Evolutionary conservation across 2,888 invertebrate genomes (phyloP), one percentile per base, ranked within the genome.

Genomic region (Drosophila silvestris): DNA sequence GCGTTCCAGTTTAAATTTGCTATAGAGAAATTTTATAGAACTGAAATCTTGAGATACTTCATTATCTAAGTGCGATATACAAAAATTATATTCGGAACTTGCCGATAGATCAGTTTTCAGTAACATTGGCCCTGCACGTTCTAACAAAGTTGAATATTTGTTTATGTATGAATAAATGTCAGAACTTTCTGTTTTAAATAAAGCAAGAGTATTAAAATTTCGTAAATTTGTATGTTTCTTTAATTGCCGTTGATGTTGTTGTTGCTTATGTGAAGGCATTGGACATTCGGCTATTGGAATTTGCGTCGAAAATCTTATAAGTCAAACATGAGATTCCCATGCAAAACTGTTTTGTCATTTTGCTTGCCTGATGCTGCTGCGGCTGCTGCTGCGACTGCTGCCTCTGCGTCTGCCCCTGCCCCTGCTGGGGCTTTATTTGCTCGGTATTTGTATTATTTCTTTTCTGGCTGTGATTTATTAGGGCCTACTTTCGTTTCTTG

Each of bases 241-340:
- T 16, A 33, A 37, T 52, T 64, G 22, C 22, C 26, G n/a, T 14
- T 50, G 26, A n/a, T 37, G 22, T 19, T 44, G 19, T 33, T 51
- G 41, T 56, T 70, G 30, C 22, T 30, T 59, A 12, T 72, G 22
- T 50, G 59, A 32, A 64, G n/a, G 52, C 56, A 56, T 47, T 63
- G 68, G 60, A 54, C 64, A 83, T 69, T 66, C 67, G 58, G 51
- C 50, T 61, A 52, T 47, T 61, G 82, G 87, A 78, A 89, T 84
- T 88, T 85, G 64, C 85, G 83, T 74, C 65, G 89, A 75, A 81
- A 85, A 90, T 90, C 89, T 85, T 78, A 89, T 85, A 90, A 85
- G 85, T 85, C 85, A 90, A 86, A 90, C 83, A 83, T 89, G 81
- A 80, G 72, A 85, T 81, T 90, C 54, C 60, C 64, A 70, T 74